Evolutionary conservation across 2,797 vertebrate genomes (phyloP), one percentile per base, ranked within the genome.

Genomic region (Lindbergichthys nudifrons): DNA sequence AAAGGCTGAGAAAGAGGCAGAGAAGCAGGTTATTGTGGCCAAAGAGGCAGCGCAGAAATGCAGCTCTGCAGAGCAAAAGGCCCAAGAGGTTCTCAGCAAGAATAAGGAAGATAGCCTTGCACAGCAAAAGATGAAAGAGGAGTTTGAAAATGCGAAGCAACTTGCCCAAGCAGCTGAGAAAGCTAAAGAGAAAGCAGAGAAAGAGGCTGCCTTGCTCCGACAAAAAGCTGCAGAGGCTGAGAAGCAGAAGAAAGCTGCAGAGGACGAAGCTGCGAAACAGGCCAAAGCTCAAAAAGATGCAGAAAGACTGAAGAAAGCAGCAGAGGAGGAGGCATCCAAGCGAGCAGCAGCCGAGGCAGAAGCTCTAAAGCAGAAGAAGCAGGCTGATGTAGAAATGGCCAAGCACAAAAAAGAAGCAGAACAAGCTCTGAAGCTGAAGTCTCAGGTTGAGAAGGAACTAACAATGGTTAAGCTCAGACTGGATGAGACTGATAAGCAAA

Each of bases 401-500:
- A 98, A 97, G 69, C 97, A 99, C 87, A 98, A 98, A 82, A 93
- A 95, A 68, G 96, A 97, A 0, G 96, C 97, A 0, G 97, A 97
- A 81, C 95, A 97, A 87, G 96, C 97, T 0, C 79, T 98, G 32
- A 92, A 96, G 66, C 97, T 98, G 93, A 99, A 99, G 89, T 95
- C 96, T 0, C 96, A 96, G 73, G 96, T 99, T 18, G 97, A 98
- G 82, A 92, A 96, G 88, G 98, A 99, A 65, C 94, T 99, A 12
- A 73, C 92, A 0, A 88, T 93, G 7, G 94, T 99, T 19, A 96
- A 96, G 83, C 70, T 97, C 73, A 94, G 94, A 87, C 94, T 99
- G 68, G 97, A 99, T 1, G 95, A 98, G 87, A 98, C 97, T 0
- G 97, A 98, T 62, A 96, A 96, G 81, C 98, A 99, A 90, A 98